Percentiles rank a stretch among this genome's conserved stretches.
Evolutionary conservation across 2,888 invertebrate species (phyloP).

Genomic region (Trimorus sp.): DNA sequence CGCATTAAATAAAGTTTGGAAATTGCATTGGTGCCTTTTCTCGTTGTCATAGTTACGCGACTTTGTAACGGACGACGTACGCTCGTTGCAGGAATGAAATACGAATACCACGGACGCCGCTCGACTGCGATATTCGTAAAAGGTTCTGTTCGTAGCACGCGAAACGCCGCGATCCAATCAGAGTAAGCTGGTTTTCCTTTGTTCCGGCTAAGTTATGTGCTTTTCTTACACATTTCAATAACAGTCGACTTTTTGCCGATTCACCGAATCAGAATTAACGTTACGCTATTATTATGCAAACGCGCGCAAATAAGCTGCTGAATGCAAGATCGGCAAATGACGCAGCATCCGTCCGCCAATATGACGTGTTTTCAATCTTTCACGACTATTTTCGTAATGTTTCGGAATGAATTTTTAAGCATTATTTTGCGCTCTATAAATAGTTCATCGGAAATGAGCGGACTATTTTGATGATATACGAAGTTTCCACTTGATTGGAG

Average conservation of each 20-base stretch:
- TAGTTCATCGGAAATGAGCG: too few relatives aligned
- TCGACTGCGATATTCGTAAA: conserved; percentile 61
- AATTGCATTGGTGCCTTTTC: conserved; percentile 58
- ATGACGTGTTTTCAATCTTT: too few relatives aligned
- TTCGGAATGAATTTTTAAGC: too few relatives aligned
- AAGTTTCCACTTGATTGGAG: too few relatives aligned
- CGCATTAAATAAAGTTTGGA: conserved; percentile 62
- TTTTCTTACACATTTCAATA: conserved; percentile 60
- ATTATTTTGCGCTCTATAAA: too few relatives aligned
- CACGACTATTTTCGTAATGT: too few relatives aligned
- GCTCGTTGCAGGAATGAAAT: conserved; percentile 62
- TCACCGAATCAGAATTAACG: conserved; percentile 21
- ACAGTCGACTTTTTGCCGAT: conserved; percentile 31
- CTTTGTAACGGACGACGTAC: conserved; percentile 63
- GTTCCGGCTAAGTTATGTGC: conserved; percentile 46
- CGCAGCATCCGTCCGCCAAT: too few relatives aligned
- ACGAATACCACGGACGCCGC: conserved; percentile 60
- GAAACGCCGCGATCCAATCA: conserved; percentile 61
- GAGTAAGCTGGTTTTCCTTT: conserved; percentile 54
- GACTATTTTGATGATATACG: too few relatives aligned
- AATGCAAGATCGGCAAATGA: background rate
- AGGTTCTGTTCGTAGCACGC: conserved; percentile 50
- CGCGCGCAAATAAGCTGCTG: conserved; percentile 12
- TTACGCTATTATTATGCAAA: conserved; percentile 30
- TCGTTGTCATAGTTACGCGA: conserved; percentile 65